Percentiles rank a stretch among this genome's conserved stretches.
Conservation (phyloP, 2,888 invertebrate species). For the Xestia rhomboidea region DNA sequence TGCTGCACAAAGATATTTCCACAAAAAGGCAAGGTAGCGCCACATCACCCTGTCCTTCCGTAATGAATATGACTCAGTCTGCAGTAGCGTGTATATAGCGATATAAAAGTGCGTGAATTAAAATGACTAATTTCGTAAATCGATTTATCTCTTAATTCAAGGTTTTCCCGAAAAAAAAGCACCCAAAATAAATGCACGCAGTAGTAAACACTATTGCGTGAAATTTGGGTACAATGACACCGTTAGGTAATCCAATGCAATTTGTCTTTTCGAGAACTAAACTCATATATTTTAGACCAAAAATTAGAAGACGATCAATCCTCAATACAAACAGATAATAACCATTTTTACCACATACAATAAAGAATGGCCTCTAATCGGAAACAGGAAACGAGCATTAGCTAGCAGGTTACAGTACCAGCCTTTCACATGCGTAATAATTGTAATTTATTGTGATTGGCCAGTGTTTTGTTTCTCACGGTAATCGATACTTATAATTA, state of each 20-base stretch:
- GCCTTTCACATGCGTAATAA: slow-evolving; percentile 54
- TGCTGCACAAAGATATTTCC: too few species aligned
- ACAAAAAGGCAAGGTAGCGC: too few species aligned
- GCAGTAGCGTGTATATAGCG: too few species aligned
- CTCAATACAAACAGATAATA: slow-evolving; percentile 36
- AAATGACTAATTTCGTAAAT: too few species aligned
- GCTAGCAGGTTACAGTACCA: slow-evolving; percentile 49
- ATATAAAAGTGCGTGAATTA: too few species aligned
- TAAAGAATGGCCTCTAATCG: slow-evolving; percentile 38
- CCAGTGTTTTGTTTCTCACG: slow-evolving; percentile 61
- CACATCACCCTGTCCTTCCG: too few species aligned
- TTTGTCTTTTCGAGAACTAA: neutral
- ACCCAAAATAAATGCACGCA: too few species aligned
- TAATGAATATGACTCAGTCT: too few species aligned
- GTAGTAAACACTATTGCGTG: too few species aligned
- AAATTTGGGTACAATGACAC: too few species aligned
- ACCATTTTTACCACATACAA: slow-evolving; percentile 51
- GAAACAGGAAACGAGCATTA: slow-evolving; percentile 54
- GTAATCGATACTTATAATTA: slow-evolving; percentile 50
- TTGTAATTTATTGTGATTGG: slow-evolving; percentile 66
- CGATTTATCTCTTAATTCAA: too few species aligned
- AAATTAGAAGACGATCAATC: slow-evolving; percentile 29
- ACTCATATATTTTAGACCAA: neutral
- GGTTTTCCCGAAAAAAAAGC: too few species aligned
- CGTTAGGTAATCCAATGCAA: neutral